phyloP scores from a whole-genome alignment of 2,888 invertebrate species.

The Dryobotodes eremita region DNA sequence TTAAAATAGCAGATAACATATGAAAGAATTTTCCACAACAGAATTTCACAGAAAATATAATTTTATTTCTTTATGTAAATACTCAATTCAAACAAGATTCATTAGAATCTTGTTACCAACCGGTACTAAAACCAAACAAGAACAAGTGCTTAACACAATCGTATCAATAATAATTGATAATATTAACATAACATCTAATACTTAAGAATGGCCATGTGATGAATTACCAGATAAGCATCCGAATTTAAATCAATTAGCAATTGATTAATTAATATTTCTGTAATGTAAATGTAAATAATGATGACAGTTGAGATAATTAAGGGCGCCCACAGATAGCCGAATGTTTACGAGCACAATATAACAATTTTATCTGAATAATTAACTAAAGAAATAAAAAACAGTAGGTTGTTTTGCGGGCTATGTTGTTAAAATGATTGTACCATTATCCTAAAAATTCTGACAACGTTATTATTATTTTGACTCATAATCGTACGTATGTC shows the following conservation, averaged over 20 bases:
- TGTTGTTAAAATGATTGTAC: not conserved
- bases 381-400: not conserved
- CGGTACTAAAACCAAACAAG: not conserved
- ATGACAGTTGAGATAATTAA: constrained; percentile 19
- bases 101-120: not conserved
- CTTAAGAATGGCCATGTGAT: constrained; percentile 17
- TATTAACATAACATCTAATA: constrained; percentile 11
- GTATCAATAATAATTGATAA: constrained; percentile 16
- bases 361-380: not conserved
- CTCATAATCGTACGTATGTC: too few species aligned
- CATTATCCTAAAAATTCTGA: not conserved
- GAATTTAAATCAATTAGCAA: constrained; percentile 14
- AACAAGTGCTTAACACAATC: not conserved
- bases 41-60: not conserved
- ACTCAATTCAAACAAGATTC: too few species aligned
- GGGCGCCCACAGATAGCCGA: not conserved
- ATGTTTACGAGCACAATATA: too few species aligned
- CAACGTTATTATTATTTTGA: too few species aligned
- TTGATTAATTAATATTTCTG: constrained; percentile 21
- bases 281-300: not conserved
- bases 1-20: not conserved
- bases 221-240: constrained; percentile 24
- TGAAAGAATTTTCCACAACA: not conserved
- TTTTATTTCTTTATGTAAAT: not conserved
- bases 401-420: not conserved